A percentile compares a stretch with the other conserved stretches of the same genome.
These are phyloP conservation scores for Xanthorhoe designata DNA, from an alignment of 2,888 invertebrate species.

Conservation along the genomic window DNA sequence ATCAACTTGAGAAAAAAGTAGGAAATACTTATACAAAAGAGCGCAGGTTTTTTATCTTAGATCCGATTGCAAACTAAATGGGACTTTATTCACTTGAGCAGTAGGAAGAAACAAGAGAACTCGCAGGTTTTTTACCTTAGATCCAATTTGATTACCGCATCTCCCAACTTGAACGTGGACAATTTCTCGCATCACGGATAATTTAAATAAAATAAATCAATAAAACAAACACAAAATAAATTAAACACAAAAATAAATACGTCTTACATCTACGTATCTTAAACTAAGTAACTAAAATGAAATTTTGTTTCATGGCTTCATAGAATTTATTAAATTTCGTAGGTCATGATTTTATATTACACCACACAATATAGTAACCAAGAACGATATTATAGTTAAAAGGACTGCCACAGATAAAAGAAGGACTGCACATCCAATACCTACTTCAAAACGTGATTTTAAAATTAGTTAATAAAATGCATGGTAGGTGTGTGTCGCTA, in stretches of 20 bases:
- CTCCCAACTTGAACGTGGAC: conserved; percentile 89
- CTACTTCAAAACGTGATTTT: too few relatives aligned
- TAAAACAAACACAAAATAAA: conserved; percentile 52
- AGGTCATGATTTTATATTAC: conserved; percentile 38
- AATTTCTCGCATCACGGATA: conserved; percentile 90
- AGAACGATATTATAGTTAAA: too few relatives aligned
- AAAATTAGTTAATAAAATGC: too few relatives aligned
- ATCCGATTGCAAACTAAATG: too few relatives aligned
- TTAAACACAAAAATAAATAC: conserved; percentile 53
- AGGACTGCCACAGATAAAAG: too few relatives aligned
- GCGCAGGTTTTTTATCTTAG: too few relatives aligned
- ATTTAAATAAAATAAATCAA: conserved; percentile 65
- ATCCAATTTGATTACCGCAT: conserved; percentile 89
- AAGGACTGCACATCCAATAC: too few relatives aligned
- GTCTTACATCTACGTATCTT: conserved; percentile 60
- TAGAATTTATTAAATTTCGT: conserved; percentile 45
- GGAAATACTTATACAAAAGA: neutral
- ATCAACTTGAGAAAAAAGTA: neutral
- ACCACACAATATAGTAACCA: too few relatives aligned
- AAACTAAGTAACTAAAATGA: conserved; percentile 48
- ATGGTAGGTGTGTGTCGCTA: too few relatives aligned
- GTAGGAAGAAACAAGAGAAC: too few relatives aligned
- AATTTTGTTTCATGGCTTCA: conserved; percentile 53
- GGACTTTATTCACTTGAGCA: too few relatives aligned
- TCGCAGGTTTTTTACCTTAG: conserved; percentile 87